A percentile compares a stretch with the other conserved stretches of the same genome.
phyloP scores from a whole-genome alignment of 2,113 vertebrate species.

The Prinia subflava region DNA sequence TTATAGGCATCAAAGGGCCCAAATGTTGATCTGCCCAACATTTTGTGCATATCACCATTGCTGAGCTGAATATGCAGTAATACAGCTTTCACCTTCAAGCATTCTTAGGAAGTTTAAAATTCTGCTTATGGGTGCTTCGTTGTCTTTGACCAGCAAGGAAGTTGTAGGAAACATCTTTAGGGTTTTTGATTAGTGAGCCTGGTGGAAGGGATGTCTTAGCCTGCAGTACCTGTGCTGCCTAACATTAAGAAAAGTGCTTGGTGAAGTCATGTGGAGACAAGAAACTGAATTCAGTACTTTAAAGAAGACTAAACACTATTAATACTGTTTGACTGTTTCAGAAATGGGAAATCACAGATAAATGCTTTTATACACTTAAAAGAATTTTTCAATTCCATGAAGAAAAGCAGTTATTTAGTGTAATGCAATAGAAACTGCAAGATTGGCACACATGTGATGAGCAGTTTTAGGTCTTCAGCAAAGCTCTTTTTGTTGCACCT shows the following conservation, averaged over 20 bases:
- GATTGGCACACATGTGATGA: not conserved
- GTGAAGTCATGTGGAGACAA: not conserved
- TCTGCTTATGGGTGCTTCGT: not conserved
- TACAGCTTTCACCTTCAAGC: not conserved
- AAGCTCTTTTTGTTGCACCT: not conserved
- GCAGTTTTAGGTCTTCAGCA: not conserved
- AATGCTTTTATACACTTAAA: not conserved
- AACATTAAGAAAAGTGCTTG: not conserved
- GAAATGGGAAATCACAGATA: not conserved
- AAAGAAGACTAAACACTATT: not conserved
- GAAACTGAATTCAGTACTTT: not conserved
- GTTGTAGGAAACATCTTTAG: not conserved
- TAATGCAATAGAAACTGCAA: not conserved
- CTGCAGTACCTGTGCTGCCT: not conserved
- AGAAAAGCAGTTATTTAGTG: not conserved
- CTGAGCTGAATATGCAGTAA: not conserved
- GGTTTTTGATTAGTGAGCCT: rapidly evolving
- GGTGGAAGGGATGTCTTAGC: not conserved
- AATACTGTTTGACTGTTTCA: not conserved
- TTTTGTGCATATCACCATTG: not conserved
- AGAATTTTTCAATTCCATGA: not conserved
- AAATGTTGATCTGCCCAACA: not conserved
- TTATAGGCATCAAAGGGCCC: not conserved
- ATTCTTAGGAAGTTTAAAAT: not conserved
- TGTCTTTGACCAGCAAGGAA: not conserved